A percentile compares a stretch with the other conserved stretches of the same genome.
These are phyloP conservation scores for Varanus komodoensis DNA, from an alignment of 2,113 vertebrate genomes.

Conservation along the genomic window DNA sequence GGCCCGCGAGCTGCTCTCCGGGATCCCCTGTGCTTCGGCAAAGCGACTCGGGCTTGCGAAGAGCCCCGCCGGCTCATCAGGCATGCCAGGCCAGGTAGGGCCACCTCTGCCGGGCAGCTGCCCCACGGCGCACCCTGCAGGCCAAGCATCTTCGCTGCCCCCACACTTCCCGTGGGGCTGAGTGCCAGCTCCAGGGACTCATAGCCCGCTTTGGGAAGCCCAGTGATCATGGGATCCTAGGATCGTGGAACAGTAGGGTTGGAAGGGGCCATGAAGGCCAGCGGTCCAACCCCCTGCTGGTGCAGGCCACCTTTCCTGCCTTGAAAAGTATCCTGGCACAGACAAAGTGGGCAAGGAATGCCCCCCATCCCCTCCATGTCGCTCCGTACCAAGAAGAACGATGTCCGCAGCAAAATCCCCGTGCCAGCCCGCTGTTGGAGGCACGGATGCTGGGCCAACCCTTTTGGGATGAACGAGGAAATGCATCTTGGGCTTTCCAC, in stretches of 20 bases:
- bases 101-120: no score
- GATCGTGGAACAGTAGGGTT: no score
- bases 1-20: neutral
- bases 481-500: neutral
- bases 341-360: neutral
- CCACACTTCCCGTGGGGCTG: neutral
- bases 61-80: no score
- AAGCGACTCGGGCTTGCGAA: no score
- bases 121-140: neutral
- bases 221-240: no score
- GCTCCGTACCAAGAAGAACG: neutral
- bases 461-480: neutral
- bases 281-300: no score
- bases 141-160: neutral
- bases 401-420: neutral
- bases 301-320: neutral
- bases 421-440: neutral
- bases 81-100: no score
- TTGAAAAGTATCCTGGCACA: neutral
- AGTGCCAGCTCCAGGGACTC: neutral
- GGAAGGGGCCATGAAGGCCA: no score
- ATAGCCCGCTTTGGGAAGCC: neutral
- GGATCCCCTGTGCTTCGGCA: no score
- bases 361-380: neutral
- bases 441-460: neutral